Evolutionary conservation across 2,888 invertebrate species (phyloP).

Genomic region (Eristalis intricaria): DNA sequence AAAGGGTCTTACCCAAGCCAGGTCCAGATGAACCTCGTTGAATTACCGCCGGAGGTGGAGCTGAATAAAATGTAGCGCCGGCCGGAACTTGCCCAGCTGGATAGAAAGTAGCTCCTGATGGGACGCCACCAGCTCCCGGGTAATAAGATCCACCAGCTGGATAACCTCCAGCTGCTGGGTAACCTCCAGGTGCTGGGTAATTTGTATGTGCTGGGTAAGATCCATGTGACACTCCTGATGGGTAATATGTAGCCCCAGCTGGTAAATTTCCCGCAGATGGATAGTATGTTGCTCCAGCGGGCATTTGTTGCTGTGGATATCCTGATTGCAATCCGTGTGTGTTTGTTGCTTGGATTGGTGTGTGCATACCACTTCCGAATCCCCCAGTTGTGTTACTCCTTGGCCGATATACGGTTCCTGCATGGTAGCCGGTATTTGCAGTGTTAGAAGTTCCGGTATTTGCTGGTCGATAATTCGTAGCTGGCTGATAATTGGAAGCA

Average conservation of each 20-base stretch:
- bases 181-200: conserved; percentile 13
- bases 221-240: conserved; percentile 76
- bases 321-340: conserved; percentile 76
- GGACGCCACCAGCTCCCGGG: conserved; percentile 73
- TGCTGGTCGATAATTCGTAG: conserved; percentile 71
- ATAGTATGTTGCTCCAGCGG: conserved; percentile 55
- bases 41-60: conserved; percentile 74
- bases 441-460: background rate
- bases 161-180: conserved; percentile 74
- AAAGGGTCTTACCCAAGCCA: conserved; percentile 77
- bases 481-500: conserved; percentile 73
- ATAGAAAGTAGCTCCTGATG: conserved; percentile 73
- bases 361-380: conserved; percentile 64
- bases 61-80: conserved; percentile 73
- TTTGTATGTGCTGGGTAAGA: conserved; percentile 72
- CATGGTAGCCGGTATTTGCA: conserved; percentile 19
- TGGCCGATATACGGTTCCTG: conserved; percentile 54
- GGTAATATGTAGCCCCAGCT: conserved; percentile 74
- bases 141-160: conserved; percentile 75
- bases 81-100: conserved; percentile 73
- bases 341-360: conserved; percentile 77
- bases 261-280: conserved; percentile 72
- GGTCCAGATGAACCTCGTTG: conserved; percentile 79
- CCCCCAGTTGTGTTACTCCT: conserved; percentile 59
- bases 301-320: conserved; percentile 75